Conservation (phyloP, 2,888 invertebrate species). For the Corbicula japonica region DNA sequence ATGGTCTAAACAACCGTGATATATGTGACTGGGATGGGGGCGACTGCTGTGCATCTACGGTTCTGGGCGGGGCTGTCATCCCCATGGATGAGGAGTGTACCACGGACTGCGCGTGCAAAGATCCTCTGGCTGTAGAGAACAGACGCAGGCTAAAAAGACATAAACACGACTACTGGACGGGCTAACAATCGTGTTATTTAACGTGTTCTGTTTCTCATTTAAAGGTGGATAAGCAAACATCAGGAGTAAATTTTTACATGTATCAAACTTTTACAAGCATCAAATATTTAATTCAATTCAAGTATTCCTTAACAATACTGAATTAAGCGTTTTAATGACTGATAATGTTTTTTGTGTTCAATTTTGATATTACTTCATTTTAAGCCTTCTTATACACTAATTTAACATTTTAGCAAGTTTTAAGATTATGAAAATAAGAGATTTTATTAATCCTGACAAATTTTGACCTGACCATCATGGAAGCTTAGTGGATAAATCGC, state of each 20-base stretch:
- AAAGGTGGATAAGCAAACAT: conserved; percentile 5
- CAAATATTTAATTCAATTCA: background rate
- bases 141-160: conserved; percentile 40
- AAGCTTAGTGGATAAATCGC: too few relatives aligned
- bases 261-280: background rate
- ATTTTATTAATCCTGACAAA: too few relatives aligned
- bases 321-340: too few relatives aligned
- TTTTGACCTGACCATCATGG: too few relatives aligned
- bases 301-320: background rate
- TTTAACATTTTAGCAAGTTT: too few relatives aligned
- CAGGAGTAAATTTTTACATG: background rate
- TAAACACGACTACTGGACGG: conserved; percentile 12
- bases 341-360: too few relatives aligned
- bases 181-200: too few relatives aligned
- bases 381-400: too few relatives aligned
- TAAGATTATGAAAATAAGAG: too few relatives aligned
- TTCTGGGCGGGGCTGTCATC: conserved; percentile 67
- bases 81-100: conserved; percentile 70
- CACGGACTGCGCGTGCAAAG: conserved; percentile 75
- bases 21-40: conserved; percentile 82
- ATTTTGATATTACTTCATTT: too few relatives aligned
- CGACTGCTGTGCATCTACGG: conserved; percentile 82
- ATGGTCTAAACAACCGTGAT: conserved; percentile 78
- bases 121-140: conserved; percentile 80
- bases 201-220: background rate